phyloP scores from a whole-genome alignment of 2,888 invertebrate species.

The Syrphus vitripennis region DNA sequence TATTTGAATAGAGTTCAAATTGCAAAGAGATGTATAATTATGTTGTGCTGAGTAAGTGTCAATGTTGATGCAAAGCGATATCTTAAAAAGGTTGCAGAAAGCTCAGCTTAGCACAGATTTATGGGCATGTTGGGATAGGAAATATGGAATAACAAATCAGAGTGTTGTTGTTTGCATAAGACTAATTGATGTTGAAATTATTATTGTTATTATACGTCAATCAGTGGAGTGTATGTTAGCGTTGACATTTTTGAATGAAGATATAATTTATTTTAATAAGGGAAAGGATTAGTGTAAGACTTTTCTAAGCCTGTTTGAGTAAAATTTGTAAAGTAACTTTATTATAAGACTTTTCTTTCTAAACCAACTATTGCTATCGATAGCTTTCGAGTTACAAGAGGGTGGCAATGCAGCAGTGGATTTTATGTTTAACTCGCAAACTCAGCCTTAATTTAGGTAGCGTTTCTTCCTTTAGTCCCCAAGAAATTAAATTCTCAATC shows the following conservation, averaged over 20 bases:
- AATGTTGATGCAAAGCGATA: constrained; percentile 64
- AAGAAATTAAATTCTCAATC: too few relatives aligned
- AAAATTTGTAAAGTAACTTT: too few relatives aligned
- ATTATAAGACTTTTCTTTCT: too few relatives aligned
- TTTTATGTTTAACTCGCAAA: too few relatives aligned
- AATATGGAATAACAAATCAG: constrained; percentile 8
- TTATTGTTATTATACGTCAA: background rate
- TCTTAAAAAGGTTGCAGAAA: background rate
- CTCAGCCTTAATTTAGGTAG: too few relatives aligned
- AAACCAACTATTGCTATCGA: too few relatives aligned
- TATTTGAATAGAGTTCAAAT: constrained; percentile 37
- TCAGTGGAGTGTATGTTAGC: background rate
- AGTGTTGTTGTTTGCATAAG: constrained; percentile 16
- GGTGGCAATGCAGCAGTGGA: too few relatives aligned
- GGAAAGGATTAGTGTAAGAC: background rate
- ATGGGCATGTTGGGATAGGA: background rate
- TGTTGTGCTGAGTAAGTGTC: constrained; percentile 64
- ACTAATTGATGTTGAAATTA: constrained; percentile 26
- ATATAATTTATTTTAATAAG: background rate
- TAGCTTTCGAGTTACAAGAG: too few relatives aligned
- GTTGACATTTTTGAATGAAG: background rate
- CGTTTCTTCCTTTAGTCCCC: too few relatives aligned
- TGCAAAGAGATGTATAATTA: constrained; percentile 50
- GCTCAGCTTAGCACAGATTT: background rate
- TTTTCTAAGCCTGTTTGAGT: too few relatives aligned